phyloP scores from a whole-genome alignment of 2,113 vertebrate genomes.

The Oryzias melastigma region DNA sequence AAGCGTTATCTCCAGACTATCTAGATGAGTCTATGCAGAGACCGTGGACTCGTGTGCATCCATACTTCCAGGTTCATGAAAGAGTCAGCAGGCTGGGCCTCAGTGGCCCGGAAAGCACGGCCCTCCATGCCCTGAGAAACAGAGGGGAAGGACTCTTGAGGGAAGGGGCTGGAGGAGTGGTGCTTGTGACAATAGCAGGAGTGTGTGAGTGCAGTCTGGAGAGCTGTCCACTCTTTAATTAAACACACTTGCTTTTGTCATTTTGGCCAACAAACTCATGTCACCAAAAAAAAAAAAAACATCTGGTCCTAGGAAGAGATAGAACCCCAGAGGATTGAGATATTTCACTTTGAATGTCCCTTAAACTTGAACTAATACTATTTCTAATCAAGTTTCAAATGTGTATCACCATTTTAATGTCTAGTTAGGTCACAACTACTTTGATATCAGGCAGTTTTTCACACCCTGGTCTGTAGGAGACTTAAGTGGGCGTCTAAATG shows the following conservation, averaged over 20 bases:
- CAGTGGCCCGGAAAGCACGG: slow-evolving; percentile 25
- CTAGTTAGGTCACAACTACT: too few relatives aligned
- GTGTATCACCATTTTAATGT: too few relatives aligned
- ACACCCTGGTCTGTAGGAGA: too few relatives aligned
- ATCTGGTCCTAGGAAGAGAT: slow-evolving; percentile 16
- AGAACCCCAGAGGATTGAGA: too few relatives aligned
- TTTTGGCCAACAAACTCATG: slow-evolving; percentile 40
- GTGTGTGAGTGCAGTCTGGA: slow-evolving; percentile 60
- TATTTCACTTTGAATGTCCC: too few relatives aligned
- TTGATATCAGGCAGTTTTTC: too few relatives aligned
- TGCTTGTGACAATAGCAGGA: slow-evolving; percentile 66
- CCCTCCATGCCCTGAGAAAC: slow-evolving; percentile 54
- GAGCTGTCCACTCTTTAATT: slow-evolving; percentile 72
- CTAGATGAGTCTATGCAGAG: slow-evolving; percentile 54
- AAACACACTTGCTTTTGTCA: slow-evolving; percentile 55
- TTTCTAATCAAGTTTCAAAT: too few relatives aligned
- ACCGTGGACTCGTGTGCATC: slow-evolving; percentile 9
- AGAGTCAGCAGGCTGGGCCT: slow-evolving; percentile 28
- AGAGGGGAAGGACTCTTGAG: slow-evolving; percentile 68
- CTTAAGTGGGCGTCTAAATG: too few relatives aligned
- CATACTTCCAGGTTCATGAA: slow-evolving; percentile 16
- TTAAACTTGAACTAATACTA: too few relatives aligned
- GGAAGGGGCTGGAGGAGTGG: slow-evolving; percentile 59
- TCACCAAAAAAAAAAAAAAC: slow-evolving; percentile 13
- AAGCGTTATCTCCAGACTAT: slow-evolving; percentile 64